phyloP scores from a whole-genome alignment of 2,888 invertebrate genomes.

The Ganaspis brasiliensis region DNA sequence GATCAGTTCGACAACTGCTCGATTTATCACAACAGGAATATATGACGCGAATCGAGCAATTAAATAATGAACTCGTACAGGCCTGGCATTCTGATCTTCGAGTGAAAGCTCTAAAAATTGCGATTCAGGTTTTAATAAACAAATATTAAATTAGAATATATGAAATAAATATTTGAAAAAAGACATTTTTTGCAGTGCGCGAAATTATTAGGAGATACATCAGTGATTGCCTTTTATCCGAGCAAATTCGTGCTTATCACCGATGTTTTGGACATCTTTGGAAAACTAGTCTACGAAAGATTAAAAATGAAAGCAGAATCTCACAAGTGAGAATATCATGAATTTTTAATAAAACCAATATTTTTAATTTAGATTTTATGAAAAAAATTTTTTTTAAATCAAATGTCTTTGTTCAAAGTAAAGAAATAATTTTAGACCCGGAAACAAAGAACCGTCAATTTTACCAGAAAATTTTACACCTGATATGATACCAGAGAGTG shows the following conservation, averaged over 20 bases:
- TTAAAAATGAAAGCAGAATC: slow-evolving; percentile 88
- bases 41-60: slow-evolving; percentile 91
- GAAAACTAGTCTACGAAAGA: slow-evolving; percentile 92
- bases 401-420: neutral
- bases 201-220: slow-evolving; percentile 94
- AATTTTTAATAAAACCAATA: no score
- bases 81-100: slow-evolving; percentile 98
- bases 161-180: no score
- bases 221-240: slow-evolving; percentile 97
- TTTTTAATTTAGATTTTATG: slow-evolving; percentile 37
- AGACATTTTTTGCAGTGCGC: slow-evolving; percentile 87
- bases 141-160: no score
- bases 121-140: slow-evolving; percentile 88
- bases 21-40: slow-evolving; percentile 97
- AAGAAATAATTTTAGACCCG: slow-evolving; percentile 79
- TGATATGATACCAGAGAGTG: slow-evolving; percentile 90
- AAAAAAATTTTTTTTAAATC: slow-evolving; percentile 1
- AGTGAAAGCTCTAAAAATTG: slow-evolving; percentile 97
- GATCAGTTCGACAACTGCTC: slow-evolving; percentile 91
- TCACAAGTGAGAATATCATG: slow-evolving; percentile 80
- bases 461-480: slow-evolving; percentile 88
- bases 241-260: slow-evolving; percentile 98
- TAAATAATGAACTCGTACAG: slow-evolving; percentile 94
- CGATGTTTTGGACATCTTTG: slow-evolving; percentile 97
- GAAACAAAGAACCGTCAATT: slow-evolving; percentile 81